These are phyloP conservation scores for Parotia lawesii DNA, from an alignment of 2,113 vertebrate species.

Conservation along the genomic window DNA sequence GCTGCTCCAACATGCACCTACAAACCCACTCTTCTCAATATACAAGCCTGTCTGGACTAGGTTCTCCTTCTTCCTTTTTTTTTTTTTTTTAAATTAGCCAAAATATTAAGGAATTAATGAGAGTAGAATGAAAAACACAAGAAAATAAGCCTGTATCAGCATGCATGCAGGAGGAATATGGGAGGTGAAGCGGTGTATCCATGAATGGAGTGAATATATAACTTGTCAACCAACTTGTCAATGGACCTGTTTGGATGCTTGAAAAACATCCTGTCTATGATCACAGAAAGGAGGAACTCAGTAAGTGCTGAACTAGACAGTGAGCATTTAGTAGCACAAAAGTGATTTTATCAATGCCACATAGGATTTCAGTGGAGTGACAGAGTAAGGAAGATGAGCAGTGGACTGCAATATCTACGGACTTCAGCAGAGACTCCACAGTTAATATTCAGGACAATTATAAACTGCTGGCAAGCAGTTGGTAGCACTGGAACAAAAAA, in stretches of 20 bases:
- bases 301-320: not conserved
- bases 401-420: not conserved
- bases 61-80: not conserved
- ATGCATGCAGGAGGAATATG: not conserved
- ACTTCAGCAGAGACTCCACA: not conserved
- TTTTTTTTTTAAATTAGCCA: not conserved
- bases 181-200: not conserved
- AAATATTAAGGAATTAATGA: not conserved
- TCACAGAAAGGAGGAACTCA: not conserved
- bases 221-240: not conserved
- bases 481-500: not conserved
- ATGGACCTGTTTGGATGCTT: not conserved
- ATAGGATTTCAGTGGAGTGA: not conserved
- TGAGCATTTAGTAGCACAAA: not conserved
- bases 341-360: not conserved
- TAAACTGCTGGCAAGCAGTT: not conserved
- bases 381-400: not conserved
- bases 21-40: not conserved
- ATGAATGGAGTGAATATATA: not conserved
- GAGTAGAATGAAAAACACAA: not conserved
- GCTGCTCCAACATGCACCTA: not conserved
- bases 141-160: not conserved
- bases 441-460: not conserved
- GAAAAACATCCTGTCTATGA: not conserved
- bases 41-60: not conserved